Percentiles rank a stretch among this genome's conserved stretches.
These are phyloP conservation scores for Erpornis zantholeuca DNA, from an alignment of 2,113 vertebrate species.

Conservation along the genomic window DNA sequence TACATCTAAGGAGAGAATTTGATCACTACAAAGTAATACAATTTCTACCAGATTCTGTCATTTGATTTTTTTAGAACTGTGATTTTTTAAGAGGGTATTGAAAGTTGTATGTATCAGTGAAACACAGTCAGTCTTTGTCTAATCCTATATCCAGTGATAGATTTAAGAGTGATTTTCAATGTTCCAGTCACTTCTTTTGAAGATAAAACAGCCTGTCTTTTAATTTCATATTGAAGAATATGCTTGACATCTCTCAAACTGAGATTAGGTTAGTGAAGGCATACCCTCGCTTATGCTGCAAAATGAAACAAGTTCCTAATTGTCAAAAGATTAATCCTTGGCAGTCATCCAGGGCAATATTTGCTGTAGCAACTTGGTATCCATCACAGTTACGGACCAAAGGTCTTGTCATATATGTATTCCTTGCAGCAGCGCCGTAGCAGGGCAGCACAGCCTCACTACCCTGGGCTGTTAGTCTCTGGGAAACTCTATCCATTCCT, in stretches of 20 bases:
- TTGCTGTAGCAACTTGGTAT: constrained; percentile 63
- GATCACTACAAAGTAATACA: not conserved
- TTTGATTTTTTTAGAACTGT: not conserved
- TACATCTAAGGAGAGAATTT: not conserved
- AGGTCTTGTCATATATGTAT: constrained; percentile 28
- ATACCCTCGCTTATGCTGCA: not conserved
- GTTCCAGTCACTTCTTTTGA: constrained; percentile 35
- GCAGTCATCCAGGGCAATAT: constrained; percentile 56
- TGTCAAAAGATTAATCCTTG: constrained; percentile 60
- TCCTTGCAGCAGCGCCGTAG: not conserved
- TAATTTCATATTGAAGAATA: constrained; percentile 27
- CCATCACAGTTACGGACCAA: constrained; percentile 23
- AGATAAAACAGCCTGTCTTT: constrained; percentile 32
- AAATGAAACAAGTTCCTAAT: constrained; percentile 59
- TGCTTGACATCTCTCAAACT: constrained; percentile 42
- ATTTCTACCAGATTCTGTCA: not conserved
- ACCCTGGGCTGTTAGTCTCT: not conserved
- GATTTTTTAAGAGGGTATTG: not conserved
- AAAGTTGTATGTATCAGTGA: not conserved
- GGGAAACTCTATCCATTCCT: constrained; percentile 5
- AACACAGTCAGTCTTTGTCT: not conserved
- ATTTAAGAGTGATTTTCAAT: constrained; percentile 13
- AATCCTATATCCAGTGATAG: not conserved
- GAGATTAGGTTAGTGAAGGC: constrained; percentile 4
- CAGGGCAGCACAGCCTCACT: not conserved